These are phyloP conservation scores for Porites lutea DNA, from an alignment of 64 coral and sea anemone genomes.

Conservation along the genomic window DNA sequence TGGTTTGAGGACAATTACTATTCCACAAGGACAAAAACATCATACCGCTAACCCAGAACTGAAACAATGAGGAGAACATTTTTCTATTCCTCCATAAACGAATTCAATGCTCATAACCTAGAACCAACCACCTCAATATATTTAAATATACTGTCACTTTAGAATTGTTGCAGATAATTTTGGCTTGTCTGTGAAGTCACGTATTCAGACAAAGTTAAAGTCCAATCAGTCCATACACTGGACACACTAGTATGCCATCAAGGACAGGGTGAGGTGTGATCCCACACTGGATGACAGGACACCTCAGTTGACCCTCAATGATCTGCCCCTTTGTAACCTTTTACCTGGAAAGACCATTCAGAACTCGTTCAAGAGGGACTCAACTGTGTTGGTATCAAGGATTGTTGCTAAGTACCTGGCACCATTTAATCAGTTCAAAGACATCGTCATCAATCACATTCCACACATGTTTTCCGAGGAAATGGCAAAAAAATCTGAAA, in stretches of 20 bases:
- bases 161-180: slow-evolving; percentile 41
- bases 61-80: too few relatives aligned
- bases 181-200: neutral
- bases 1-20: too few relatives aligned
- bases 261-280: neutral
- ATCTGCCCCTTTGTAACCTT: neutral
- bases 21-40: too few relatives aligned
- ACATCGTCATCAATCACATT: slow-evolving; percentile 16
- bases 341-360: neutral
- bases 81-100: neutral
- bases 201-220: slow-evolving; percentile 6
- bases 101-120: too few relatives aligned
- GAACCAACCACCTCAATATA: too few relatives aligned
- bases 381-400: neutral
- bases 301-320: neutral
- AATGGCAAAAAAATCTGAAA: slow-evolving; percentile 25
- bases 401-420: neutral
- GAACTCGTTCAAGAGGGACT: neutral
- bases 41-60: too few relatives aligned
- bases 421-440: neutral
- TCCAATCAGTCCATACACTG: slow-evolving; percentile 35
- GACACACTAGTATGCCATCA: slow-evolving; percentile 33
- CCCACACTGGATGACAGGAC: neutral
- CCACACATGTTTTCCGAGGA: slow-evolving; percentile 22
- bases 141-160: neutral